Evolutionary conservation across 2,888 invertebrate species (phyloP), one percentile per base, ranked within the genome.

Genomic region (Gortyna flavago): DNA sequence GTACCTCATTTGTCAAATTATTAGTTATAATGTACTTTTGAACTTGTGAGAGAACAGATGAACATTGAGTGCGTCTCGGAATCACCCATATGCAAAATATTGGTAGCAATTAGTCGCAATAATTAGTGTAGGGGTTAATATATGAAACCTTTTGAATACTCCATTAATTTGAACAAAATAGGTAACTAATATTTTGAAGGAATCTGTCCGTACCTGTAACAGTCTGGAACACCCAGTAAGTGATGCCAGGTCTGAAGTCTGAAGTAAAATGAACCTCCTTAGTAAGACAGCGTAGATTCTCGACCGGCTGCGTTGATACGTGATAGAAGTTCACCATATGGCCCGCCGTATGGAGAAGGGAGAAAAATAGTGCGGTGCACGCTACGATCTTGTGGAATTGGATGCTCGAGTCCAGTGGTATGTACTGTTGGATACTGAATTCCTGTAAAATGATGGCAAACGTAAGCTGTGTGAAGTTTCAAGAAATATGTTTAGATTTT

Each of bases 251-350:
- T 90, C 98, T 98, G 90, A 99, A 99, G 94, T 99, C 99, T 0
- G 99, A 99, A 0, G 99, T 98, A 92, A 99, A 99, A 89, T 99
- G 98, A 16, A 99, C 98, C 94, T 99, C 99, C 86, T 98, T 98
- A 2, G 99, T 99, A 11, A 99, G 97, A 92, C 99, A 99, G 54
- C 98, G 97, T 3, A 99, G 95, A 94, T 99, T 99, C 90, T 99
- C 99, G 2, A 99, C 97, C 0, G 99, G 99, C 92, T 99, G 99
- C 0, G 99, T 99, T 8, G 99, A 99, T 0, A 99, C 98, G 92
- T 99, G 99, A 93, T 99, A 99, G 95, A 99, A 99, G 95, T 99
- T 99, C 54, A 99, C 99, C 93, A 99, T 98, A 91, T 99, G 99
- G 0, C 99, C 99, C 5, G 99, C 98, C 0, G 99, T 98, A 92